A percentile compares a stretch with the other conserved stretches of the same genome.
These are phyloP conservation scores for Axis porcinus DNA, from an alignment of 2,113 vertebrate genomes.

Conservation along the genomic window DNA sequence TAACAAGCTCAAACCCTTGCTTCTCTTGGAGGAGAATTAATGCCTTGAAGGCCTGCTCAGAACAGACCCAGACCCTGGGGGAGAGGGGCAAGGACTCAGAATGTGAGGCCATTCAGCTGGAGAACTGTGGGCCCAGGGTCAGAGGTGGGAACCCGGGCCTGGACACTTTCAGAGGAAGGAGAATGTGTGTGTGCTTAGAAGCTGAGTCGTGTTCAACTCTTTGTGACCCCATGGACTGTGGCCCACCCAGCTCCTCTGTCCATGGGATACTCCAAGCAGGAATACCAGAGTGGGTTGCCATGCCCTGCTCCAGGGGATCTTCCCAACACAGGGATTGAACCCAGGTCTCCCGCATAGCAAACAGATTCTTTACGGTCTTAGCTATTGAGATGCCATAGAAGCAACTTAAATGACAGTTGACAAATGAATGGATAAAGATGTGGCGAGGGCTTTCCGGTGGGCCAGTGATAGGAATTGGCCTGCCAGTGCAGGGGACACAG, in stretches of 20 bases:
- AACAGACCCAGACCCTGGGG: background rate
- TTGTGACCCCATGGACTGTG: background rate
- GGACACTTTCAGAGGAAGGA: background rate
- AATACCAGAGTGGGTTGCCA: background rate
- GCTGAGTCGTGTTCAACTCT: background rate
- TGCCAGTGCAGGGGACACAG: background rate
- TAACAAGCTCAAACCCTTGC: background rate
- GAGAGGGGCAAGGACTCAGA: background rate
- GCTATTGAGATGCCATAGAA: background rate
- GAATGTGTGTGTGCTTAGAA: background rate
- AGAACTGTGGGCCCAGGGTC: background rate
- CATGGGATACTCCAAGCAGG: no score
- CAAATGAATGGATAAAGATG: background rate
- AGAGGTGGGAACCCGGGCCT: background rate
- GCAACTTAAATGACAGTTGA: background rate
- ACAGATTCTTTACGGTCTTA: accelerated
- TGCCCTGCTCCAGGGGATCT: background rate
- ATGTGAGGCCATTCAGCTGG: background rate
- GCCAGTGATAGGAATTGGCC: background rate
- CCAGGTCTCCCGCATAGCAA: background rate
- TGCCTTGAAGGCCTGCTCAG: background rate
- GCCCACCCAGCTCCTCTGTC: background rate
- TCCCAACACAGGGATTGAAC: background rate
- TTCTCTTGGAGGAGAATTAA: background rate
- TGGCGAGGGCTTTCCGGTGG: background rate